Evolutionary conservation across 2,888 invertebrate species (phyloP), one percentile per base, ranked within the genome.

Genomic region (Polymixis flavicincta): DNA sequence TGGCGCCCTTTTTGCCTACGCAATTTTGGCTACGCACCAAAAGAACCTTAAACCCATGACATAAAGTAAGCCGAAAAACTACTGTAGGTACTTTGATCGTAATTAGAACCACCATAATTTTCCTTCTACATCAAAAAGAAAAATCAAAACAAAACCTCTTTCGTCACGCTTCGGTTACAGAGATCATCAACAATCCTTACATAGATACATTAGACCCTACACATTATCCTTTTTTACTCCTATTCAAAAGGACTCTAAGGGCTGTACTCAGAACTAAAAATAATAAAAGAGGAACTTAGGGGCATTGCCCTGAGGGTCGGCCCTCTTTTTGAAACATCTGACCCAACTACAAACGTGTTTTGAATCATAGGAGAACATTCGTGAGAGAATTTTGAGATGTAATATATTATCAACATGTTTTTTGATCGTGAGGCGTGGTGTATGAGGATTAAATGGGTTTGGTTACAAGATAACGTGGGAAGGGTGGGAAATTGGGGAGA

Each of bases 301-400:
- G 88, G 81, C 92, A 89, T 85, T 86, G 92, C 83, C 89, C 92
- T 81, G 85, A 88, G 89, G 85, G 85, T 83, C 82, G 84, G 60
- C 81, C 79, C 79, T 83, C 87, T 85, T 86, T 87, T 85, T 78
- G 77, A 82, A 81, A 82, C 88, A 89, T 90, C 89, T 87, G 89
- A 90, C 85, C 81, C 84, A 85, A 42, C 80, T 83, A 65, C 75
- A 89, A 91, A 91, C 91, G 88, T 91, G 91, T 91, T 91, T 89
- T 59, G 81, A 87, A 86, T 86, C 84, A 78, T 88, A 85, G 71
- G 79, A 80, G 80, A 83, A 67, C 72, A 80, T 80, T 87, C 88
- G 87, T 87, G 91, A 90, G 90, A 90, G 88, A 86, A 88, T 86
- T 87, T 81, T 68, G 63, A 81, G 85, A 88, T 83, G 81, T 80